Base-by-base conservation (phyloP, 2,113 vertebrate species). In the Mionectes macconnelli region DNA sequence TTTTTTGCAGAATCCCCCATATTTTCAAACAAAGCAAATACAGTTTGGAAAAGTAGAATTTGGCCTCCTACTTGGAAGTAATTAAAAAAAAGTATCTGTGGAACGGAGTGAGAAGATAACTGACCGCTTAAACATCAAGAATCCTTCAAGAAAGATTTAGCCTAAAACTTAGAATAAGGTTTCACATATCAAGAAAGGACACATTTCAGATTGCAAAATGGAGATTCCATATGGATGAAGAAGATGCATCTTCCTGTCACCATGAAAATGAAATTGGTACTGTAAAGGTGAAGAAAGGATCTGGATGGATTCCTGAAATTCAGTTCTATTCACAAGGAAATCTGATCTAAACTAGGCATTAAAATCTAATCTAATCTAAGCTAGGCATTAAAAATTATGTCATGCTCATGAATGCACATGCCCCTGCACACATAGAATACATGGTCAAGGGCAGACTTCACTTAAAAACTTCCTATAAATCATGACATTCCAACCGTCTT, bases 391-490 rank as follows among this genome's bases (percentile, higher is more conserved):
- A 33, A 81, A 63, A 40, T 12, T 25, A 27, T 50, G 4, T 8
- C 17, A 6, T 44, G 6, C 7, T 68, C 4, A 27, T 37, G 39
- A 84, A n/a, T 0, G 0, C 39, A 50, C 6, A 14, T 10, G 3
- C 5, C 14, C 8, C 8, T 56, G 16, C 8, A 68, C n/a, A 49
- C 9, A 22, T 3, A 55, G 21, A 42, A 28, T 2, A 0, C 23
- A 10, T 50, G 20, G 30, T 69, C 27, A 89, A 77, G 30, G 18
- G 23, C 14, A 68, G 15, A 64, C 49, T 40, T 69, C 20, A 45
- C 7, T 37, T 9, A 6, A 2, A 45, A 33, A 40, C 10, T 52
- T 75, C 25, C 16, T 49, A 9, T 40, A 70, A 49, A 44, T 35
- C 31, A 78, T 18, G 5, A 9, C 17, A 44, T 57, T 63, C 37